phyloP scores from a whole-genome alignment of 1,140 invertebrate genomes.

The Anagrus nilaparvatae region DNA sequence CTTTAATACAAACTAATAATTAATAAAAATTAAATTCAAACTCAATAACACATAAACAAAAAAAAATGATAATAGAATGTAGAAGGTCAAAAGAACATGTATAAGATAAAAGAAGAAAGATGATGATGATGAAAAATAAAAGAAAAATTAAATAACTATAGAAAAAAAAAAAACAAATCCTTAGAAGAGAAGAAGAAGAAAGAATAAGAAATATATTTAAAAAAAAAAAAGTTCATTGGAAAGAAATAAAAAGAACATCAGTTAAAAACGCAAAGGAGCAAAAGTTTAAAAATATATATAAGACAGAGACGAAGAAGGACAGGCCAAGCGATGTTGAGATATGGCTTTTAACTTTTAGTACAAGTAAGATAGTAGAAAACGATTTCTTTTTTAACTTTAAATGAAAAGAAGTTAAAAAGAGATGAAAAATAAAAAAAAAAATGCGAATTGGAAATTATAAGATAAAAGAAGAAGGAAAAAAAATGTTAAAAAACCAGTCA shows the following conservation, averaged over 20 bases:
- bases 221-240: constrained; percentile 1
- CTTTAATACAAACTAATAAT: too few relatives aligned
- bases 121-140: too few relatives aligned
- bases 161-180: neutral
- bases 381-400: too few relatives aligned
- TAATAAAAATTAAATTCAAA: too few relatives aligned
- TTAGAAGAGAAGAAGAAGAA: constrained; percentile 18
- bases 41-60: too few relatives aligned
- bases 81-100: too few relatives aligned
- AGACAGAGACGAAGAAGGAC: constrained; percentile 12
- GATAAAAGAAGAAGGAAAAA: constrained; percentile 34
- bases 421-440: constrained; percentile 9
- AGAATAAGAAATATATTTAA: constrained; percentile 17
- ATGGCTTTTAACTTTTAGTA: constrained; percentile 16
- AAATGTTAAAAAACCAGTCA: too few relatives aligned
- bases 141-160: too few relatives aligned
- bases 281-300: too few relatives aligned
- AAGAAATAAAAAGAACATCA: constrained; percentile 6
- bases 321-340: constrained; percentile 13
- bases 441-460: constrained; percentile 20
- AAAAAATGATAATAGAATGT: too few relatives aligned
- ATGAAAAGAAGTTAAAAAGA: too few relatives aligned
- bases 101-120: too few relatives aligned
- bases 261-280: constrained; percentile 12
- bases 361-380: constrained; percentile 15